phyloP scores from a whole-genome alignment of 2,113 vertebrate species.

The Steatornis caripensis region DNA sequence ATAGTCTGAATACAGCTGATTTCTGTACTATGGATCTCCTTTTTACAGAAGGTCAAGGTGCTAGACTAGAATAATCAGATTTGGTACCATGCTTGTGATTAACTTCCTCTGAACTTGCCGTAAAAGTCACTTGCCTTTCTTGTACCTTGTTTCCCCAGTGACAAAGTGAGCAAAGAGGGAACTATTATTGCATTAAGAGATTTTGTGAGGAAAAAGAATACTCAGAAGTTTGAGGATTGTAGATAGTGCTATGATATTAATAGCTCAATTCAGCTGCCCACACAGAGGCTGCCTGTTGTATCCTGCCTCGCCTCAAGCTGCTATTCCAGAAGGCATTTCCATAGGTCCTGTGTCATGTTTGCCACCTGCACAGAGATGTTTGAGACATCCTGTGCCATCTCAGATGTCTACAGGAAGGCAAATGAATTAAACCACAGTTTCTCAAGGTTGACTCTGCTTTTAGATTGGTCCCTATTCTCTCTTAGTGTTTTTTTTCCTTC shows the following conservation, averaged over 20 bases:
- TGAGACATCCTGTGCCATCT: not conserved
- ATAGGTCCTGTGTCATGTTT: not conserved
- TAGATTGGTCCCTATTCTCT: not conserved
- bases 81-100: not conserved
- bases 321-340: not conserved
- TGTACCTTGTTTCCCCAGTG: not conserved
- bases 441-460: not conserved
- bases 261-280: not conserved
- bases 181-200: not conserved
- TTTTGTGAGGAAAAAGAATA: not conserved
- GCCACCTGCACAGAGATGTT: not conserved
- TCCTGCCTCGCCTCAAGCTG: not conserved
- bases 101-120: not conserved
- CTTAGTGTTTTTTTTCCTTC: not conserved
- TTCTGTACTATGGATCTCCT: not conserved
- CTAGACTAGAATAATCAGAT: not conserved
- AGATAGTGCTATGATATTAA: not conserved
- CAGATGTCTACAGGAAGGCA: not conserved
- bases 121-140: not conserved
- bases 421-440: not conserved
- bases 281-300: not conserved
- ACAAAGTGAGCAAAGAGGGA: not conserved
- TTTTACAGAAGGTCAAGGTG: not conserved
- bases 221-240: not conserved
- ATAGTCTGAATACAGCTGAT: not conserved